phyloP scores from a whole-genome alignment of 2,113 vertebrate species.

The Spheniscus mendiculus region DNA sequence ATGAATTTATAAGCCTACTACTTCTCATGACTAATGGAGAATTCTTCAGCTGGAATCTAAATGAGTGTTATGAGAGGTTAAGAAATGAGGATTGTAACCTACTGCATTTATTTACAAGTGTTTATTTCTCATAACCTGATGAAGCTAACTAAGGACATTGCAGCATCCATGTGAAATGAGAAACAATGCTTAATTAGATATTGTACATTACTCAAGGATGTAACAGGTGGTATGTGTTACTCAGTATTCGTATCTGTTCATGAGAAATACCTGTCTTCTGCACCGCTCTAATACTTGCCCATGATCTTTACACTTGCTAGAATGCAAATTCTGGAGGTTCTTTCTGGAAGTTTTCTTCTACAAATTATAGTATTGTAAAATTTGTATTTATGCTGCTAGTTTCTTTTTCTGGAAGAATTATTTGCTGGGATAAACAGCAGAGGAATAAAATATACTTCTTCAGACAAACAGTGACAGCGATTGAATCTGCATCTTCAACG shows the following conservation, averaged over 20 bases:
- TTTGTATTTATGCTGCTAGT: not conserved
- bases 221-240: not conserved
- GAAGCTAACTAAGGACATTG: not conserved
- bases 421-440: not conserved
- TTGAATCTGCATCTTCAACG: not conserved
- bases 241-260: not conserved
- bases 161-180: not conserved
- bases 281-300: not conserved
- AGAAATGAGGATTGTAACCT: not conserved
- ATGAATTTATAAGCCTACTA: constrained; percentile 34
- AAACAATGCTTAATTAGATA: not conserved
- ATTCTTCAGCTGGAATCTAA: not conserved
- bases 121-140: not conserved
- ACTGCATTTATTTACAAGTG: not conserved
- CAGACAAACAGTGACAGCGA: not conserved
- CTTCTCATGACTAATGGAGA: constrained; percentile 24
- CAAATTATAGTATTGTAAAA: not conserved
- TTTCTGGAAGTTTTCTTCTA: not conserved
- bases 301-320: not conserved
- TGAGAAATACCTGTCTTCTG: not conserved
- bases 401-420: not conserved
- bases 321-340: not conserved
- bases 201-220: not conserved
- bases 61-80: not conserved
- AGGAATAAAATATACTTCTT: not conserved